phyloP scores from a whole-genome alignment of 2,888 invertebrate genomes.

The Taenaris catops region DNA sequence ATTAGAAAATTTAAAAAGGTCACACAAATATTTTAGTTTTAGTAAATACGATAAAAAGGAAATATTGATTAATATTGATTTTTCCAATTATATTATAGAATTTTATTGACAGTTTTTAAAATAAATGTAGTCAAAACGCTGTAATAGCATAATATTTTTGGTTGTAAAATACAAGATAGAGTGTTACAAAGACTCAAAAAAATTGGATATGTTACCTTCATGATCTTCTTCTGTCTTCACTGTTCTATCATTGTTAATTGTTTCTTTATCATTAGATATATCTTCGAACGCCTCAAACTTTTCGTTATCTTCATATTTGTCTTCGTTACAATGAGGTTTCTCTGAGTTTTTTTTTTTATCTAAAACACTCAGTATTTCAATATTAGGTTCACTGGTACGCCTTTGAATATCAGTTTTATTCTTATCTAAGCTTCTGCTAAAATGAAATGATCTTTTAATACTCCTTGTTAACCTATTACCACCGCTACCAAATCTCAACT shows the following conservation, averaged over 20 bases:
- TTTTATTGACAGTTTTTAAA: too few species aligned
- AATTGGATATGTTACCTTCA: too few species aligned
- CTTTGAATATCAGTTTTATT: conserved; percentile 57
- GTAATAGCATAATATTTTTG: too few species aligned
- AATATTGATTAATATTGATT: too few species aligned
- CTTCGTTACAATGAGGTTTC: conserved; percentile 56
- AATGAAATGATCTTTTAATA: conserved; percentile 70
- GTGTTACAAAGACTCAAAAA: too few species aligned
- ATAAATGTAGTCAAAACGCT: too few species aligned
- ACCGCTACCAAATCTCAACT: conserved; percentile 66
- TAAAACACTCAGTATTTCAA: conserved; percentile 48
- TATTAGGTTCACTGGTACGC: conserved; percentile 65
- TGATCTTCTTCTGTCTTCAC: conserved; percentile 46
- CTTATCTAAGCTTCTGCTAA: conserved; percentile 69
- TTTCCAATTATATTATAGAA: too few species aligned
- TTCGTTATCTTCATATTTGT: conserved; percentile 63
- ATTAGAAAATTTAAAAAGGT: too few species aligned
- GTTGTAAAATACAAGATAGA: too few species aligned
- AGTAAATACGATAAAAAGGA: too few species aligned
- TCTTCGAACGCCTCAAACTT: conserved; percentile 70
- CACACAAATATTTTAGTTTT: too few species aligned
- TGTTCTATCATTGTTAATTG: conserved; percentile 60
- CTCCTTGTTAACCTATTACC: conserved; percentile 68
- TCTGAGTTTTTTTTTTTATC: conserved; percentile 38
- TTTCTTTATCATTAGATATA: conserved; percentile 54